Base-by-base conservation (phyloP, 2,797 vertebrate genomes). In the Sebastes steindachneri region DNA sequence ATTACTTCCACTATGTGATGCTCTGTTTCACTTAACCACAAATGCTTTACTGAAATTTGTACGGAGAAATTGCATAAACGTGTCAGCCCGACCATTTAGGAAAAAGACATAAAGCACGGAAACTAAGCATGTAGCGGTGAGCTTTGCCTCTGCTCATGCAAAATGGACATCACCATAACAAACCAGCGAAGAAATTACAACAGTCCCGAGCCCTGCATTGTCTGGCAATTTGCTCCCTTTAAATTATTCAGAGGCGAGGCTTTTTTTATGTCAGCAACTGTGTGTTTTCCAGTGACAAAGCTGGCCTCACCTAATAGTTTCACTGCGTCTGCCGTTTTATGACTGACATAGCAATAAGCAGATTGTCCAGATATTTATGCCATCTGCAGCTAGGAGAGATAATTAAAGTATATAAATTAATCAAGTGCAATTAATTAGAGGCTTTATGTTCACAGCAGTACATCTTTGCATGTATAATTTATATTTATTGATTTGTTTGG, bases 371-470 rank as follows among this genome's bases (percentile, higher is more conserved):
- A 99, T 99, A 99, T 99, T 99, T 99, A 99, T 98, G 97, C 97
- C 98, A 97, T 97, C 98, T 99, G 98, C 97, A 97, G 96, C 97
- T 97, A 95, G 95, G 95, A 96, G 96, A 98, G 98, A 99, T 99
- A 99, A 99, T 99, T 99, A 99, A 99, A 99, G 98, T 97, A 98
- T 98, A 99, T 99, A 99, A 99, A 99, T 99, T 98, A 99, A 99
- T 99, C 98, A 99, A 98, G 96, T 96, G 96, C 98, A 99, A 99
- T 99, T 99, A 99, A 99, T 99, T 99, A 99, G 97, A 98, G 97
- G 96, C 96, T 99, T 99, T 99, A 99, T 99, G 98, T 98, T 97
- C 96, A 88, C 97, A 96, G 98, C 97, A 97, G 97, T 98, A 97
- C 97, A 98, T 97, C 97, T 98, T 98, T 98, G 97, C 97, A 99